Percentiles rank a stretch among this genome's conserved stretches.
These are phyloP conservation scores for Synchiropus splendidus DNA, from an alignment of 2,113 vertebrate genomes.

Conservation along the genomic window DNA sequence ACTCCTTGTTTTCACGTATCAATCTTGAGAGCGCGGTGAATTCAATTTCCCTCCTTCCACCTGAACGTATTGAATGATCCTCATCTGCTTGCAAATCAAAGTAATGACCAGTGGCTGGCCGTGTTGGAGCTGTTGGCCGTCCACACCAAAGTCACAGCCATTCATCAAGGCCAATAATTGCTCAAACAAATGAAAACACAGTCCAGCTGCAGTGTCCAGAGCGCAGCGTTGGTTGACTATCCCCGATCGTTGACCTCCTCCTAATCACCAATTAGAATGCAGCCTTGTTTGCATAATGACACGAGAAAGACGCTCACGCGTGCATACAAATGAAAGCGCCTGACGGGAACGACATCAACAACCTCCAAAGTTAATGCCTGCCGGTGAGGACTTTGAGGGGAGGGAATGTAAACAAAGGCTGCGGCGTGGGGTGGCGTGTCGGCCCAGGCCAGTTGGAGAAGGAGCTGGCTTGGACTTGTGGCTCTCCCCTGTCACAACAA, in stretches of 20 bases:
- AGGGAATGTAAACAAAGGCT: constrained; percentile 15
- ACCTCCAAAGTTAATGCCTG: constrained; percentile 15
- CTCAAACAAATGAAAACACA: constrained; percentile 26
- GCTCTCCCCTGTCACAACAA: constrained; percentile 46
- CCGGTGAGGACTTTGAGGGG: constrained; percentile 26
- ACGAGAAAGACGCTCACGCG: constrained; percentile 7
- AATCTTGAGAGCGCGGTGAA: too few relatives aligned
- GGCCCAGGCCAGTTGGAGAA: constrained; percentile 26
- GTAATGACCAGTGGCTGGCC: constrained; percentile 3
- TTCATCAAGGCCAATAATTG: constrained; percentile 40
- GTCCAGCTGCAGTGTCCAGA: constrained; percentile 20
- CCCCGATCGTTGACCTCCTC: constrained; percentile 37
- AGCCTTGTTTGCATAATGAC: constrained; percentile 42
- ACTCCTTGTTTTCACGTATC: too few relatives aligned
- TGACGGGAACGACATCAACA: constrained; percentile 3
- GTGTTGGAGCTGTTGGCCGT: constrained; percentile 4
- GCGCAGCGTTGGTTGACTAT: constrained; percentile 24
- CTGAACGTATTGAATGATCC: too few relatives aligned
- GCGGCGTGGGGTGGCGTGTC: constrained; percentile 11
- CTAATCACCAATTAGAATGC: constrained; percentile 56
- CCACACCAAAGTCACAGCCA: constrained; percentile 17
- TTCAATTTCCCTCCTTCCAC: too few relatives aligned
- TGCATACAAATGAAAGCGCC: constrained; percentile 22
- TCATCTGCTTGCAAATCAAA: background rate
- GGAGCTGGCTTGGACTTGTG: constrained; percentile 28